phyloP scores from a whole-genome alignment of 2,797 vertebrate genomes.

The Todus mexicanus region DNA sequence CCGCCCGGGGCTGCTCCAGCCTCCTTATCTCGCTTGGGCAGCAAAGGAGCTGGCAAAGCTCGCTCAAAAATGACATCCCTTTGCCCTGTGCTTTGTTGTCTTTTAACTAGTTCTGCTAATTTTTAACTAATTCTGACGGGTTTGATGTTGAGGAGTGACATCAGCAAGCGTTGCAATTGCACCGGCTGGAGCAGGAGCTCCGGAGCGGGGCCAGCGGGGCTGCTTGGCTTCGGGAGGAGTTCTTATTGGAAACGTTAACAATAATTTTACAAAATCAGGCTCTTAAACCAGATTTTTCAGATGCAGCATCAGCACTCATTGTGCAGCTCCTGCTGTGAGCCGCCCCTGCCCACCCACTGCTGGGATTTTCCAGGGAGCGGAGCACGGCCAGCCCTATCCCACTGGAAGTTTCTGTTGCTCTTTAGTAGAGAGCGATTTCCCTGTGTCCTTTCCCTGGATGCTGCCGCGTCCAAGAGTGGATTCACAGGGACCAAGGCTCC shows the following conservation, averaged over 20 bases:
- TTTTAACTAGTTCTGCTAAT: not conserved
- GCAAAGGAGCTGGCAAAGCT: not conserved
- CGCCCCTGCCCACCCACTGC: rapidly evolving
- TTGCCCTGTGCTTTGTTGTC: rapidly evolving
- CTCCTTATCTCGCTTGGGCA: too few species aligned
- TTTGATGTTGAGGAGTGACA: rapidly evolving
- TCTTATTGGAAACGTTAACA: not conserved
- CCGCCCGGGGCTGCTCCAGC: not conserved
- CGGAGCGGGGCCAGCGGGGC: not conserved
- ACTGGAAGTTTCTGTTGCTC: not conserved
- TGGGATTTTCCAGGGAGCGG: not conserved
- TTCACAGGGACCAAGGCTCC: not conserved
- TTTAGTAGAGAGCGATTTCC: not conserved
- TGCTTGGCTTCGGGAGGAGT: not conserved
- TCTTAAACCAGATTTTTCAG: not conserved
- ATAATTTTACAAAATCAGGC: not conserved
- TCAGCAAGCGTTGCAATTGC: not conserved
- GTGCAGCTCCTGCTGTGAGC: not conserved
- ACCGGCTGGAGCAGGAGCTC: not conserved
- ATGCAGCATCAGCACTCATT: rapidly evolving
- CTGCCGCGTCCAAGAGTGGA: not conserved
- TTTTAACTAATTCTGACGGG: too few species aligned
- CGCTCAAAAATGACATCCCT: rapidly evolving
- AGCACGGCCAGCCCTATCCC: rapidly evolving
- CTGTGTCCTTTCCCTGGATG: not conserved